phyloP scores from a whole-genome alignment of 2,888 invertebrate genomes.

The Harmothoe impar region DNA sequence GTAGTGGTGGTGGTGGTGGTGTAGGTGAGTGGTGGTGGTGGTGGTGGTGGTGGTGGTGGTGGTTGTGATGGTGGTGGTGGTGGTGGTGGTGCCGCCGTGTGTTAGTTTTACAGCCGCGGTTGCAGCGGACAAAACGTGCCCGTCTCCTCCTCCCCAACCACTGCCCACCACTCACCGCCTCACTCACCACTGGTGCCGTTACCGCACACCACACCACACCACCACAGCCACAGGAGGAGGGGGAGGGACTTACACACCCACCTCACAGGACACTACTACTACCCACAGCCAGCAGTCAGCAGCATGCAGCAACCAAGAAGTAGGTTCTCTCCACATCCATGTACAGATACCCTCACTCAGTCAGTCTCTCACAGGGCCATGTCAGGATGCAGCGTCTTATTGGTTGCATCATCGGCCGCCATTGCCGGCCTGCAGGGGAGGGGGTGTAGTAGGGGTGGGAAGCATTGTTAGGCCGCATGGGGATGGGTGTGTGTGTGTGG shows the following conservation, averaged over 20 bases:
- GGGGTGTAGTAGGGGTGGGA: too few species aligned
- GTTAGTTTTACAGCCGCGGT: neutral
- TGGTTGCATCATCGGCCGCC: too few species aligned
- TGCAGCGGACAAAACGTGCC: neutral
- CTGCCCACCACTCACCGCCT: neutral
- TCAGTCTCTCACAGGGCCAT: too few species aligned
- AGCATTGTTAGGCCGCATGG: too few species aligned
- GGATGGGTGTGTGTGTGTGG: neutral
- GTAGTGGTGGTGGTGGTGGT: conserved; percentile 46
- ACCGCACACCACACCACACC: neutral
- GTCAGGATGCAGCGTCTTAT: too few species aligned
- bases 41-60: neutral
- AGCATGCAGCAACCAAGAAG: neutral
- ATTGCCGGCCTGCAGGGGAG: too few species aligned
- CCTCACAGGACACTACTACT: too few species aligned
- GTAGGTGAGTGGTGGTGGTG: conserved; percentile 30
- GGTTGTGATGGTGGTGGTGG: conserved; percentile 36
- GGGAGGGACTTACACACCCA: too few species aligned
- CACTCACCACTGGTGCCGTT: neutral
- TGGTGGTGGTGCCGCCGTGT: neutral
- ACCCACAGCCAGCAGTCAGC: too few species aligned
- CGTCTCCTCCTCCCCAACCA: neutral
- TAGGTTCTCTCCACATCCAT: neutral
- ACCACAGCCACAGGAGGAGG: too few species aligned
- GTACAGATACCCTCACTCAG: too few species aligned